Conservation (phyloP, 2,113 vertebrate genomes). For the Lasiurus borealis region DNA sequence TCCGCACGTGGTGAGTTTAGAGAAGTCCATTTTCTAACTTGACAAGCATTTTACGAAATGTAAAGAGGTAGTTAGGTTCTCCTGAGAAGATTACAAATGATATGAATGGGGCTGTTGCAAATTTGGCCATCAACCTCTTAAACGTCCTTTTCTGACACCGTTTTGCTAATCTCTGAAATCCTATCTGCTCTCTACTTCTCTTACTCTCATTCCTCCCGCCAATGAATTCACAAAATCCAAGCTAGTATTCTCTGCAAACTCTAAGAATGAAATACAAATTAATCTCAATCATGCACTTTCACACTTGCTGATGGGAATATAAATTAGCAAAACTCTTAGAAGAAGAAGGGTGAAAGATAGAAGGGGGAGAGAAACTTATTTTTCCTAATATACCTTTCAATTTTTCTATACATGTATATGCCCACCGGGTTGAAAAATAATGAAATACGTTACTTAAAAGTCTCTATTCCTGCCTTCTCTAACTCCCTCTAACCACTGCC, state of each 20-base stretch:
- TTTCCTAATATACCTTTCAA: not conserved
- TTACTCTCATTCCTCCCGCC: conserved; percentile 13
- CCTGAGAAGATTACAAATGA: conserved; percentile 18
- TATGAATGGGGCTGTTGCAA: not conserved
- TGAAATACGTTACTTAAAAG: not conserved
- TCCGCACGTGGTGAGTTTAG: not conserved
- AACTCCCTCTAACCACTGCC: not conserved
- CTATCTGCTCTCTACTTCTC: not conserved
- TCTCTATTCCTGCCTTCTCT: not conserved
- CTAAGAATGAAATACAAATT: not conserved
- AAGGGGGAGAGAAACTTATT: conserved; percentile 1
- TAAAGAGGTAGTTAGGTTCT: conserved; percentile 19
- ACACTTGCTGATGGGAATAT: not conserved
- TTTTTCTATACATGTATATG: not conserved
- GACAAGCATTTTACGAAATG: conserved; percentile 55
- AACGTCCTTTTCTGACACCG: not conserved
- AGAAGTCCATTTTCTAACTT: not conserved
- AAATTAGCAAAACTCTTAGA: conserved; percentile 16
- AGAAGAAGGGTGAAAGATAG: not conserved
- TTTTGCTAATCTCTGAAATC: not conserved
- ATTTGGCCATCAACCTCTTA: not conserved
- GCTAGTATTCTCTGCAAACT: conserved; percentile 7
- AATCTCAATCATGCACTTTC: not conserved
- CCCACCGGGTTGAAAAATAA: not conserved
- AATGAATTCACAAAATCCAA: not conserved